Evolutionary conservation across 2,888 invertebrate genomes (phyloP).

Genomic region (Oxystoma pomonae): DNA sequence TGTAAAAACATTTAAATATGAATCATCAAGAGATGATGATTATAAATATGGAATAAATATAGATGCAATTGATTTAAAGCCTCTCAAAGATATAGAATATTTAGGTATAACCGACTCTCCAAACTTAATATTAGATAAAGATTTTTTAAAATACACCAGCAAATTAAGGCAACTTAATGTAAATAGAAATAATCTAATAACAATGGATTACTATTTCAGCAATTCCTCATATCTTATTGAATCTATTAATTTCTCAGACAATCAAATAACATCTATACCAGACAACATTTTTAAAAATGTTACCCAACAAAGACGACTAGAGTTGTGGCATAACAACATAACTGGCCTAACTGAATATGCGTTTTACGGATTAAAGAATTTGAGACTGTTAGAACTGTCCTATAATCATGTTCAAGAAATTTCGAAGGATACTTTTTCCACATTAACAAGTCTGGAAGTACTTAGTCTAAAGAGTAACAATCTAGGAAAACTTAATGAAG

Average conservation of each 20-base stretch:
- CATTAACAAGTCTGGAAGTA: slow-evolving; percentile 27
- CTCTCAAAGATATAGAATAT: not conserved
- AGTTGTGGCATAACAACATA: slow-evolving; percentile 58
- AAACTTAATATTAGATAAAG: slow-evolving; percentile 14
- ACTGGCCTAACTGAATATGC: slow-evolving; percentile 49
- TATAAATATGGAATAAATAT: not conserved
- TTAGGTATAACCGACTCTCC: not conserved
- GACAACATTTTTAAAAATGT: slow-evolving; percentile 59
- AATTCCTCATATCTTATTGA: slow-evolving; percentile 57
- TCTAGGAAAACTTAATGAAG: slow-evolving; percentile 55
- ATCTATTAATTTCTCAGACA: slow-evolving; percentile 65
- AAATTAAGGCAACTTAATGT: slow-evolving; percentile 29
- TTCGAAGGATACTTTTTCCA: slow-evolving; percentile 55
- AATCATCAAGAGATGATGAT: not conserved
- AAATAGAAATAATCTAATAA: slow-evolving; percentile 23
- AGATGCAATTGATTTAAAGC: not conserved
- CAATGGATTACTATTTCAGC: slow-evolving; percentile 57
- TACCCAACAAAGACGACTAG: slow-evolving; percentile 58
- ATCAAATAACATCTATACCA: slow-evolving; percentile 59
- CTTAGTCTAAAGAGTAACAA: slow-evolving; percentile 31
- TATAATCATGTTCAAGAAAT: slow-evolving; percentile 61
- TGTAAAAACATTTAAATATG: not conserved
- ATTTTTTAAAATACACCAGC: slow-evolving; percentile 28
- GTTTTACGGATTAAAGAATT: slow-evolving; percentile 59
- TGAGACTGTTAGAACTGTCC: slow-evolving; percentile 66